Conservation (phyloP, 1,140 invertebrate genomes). For the Pristionchus pacificus region DNA sequence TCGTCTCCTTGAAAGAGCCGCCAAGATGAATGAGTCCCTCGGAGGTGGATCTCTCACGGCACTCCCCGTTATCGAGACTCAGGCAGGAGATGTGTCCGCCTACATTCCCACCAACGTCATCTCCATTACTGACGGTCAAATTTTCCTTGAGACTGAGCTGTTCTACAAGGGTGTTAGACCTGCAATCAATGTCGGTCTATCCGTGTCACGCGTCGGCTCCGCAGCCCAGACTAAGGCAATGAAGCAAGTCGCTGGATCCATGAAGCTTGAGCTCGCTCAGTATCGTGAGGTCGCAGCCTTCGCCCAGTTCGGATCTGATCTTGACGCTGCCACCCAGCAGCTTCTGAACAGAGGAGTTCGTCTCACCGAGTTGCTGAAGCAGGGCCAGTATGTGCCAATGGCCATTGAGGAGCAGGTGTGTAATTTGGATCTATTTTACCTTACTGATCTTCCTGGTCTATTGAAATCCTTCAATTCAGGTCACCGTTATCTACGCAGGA, state of each 20-base stretch:
- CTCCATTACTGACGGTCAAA: constrained; percentile 99
- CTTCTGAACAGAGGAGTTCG: constrained; percentile 95
- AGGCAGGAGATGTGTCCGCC: constrained; percentile 97
- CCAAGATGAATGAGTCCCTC: constrained; percentile 89
- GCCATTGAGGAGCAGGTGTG: constrained; percentile 90
- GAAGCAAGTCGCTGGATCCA: constrained; percentile 99
- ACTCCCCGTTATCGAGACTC: constrained; percentile 94
- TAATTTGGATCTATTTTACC: no score
- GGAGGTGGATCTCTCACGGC: constrained; percentile 92
- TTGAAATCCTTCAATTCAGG: constrained; percentile 53
- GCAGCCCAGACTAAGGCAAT: constrained; percentile 99
- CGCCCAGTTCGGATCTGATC: constrained; percentile 98
- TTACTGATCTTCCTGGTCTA: no score
- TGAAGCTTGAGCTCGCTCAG: constrained; percentile 99
- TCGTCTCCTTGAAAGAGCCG: constrained; percentile 95
- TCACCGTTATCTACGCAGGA: constrained; percentile 98
- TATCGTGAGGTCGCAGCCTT: constrained; percentile 99
- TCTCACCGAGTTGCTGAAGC: constrained; percentile 96
- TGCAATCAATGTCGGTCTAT: constrained; percentile 98
- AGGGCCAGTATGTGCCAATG: constrained; percentile 99
- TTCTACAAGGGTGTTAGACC: constrained; percentile 84
- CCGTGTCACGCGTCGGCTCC: constrained; percentile 97
- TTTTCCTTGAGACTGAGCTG: constrained; percentile 98
- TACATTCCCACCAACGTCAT: constrained; percentile 99
- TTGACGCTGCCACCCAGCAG: constrained; percentile 98